phyloP scores from a whole-genome alignment of 2,797 vertebrate species.

The Danio kyathit region DNA sequence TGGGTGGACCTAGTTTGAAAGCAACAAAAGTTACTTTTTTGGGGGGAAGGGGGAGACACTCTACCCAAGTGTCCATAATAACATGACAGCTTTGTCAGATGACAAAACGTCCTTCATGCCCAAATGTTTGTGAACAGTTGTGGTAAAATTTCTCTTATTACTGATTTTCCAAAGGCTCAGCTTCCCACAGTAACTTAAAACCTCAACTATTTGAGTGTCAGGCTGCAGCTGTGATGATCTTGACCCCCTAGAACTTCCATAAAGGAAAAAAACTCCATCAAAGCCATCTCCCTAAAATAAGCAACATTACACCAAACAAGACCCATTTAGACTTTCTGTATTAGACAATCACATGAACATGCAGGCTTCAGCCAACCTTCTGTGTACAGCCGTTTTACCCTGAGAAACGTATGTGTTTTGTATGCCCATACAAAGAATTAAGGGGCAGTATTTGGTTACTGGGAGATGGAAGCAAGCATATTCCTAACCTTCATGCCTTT shows the following conservation, averaged over 20 bases:
- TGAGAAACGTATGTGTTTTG: neutral
- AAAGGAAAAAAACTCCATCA: conserved; percentile 3
- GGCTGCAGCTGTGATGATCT: conserved; percentile 53
- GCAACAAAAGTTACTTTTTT: neutral
- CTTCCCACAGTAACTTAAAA: conserved; percentile 52
- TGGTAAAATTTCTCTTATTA: conserved; percentile 17
- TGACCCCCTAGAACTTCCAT: conserved; percentile 23
- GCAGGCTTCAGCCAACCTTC: neutral
- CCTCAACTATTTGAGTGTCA: conserved; percentile 50
- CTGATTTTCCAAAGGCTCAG: conserved; percentile 48
- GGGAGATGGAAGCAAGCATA: neutral
- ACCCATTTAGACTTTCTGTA: neutral
- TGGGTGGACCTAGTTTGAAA: neutral
- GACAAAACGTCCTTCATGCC: neutral
- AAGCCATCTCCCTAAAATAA: conserved; percentile 10
- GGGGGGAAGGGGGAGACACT: neutral
- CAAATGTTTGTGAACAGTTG: conserved; percentile 37
- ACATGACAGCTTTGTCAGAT: neutral
- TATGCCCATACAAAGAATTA: neutral
- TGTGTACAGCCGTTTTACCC: neutral
- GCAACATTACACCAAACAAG: conserved; percentile 8
- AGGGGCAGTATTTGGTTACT: neutral
- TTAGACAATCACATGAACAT: neutral
- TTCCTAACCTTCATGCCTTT: neutral
- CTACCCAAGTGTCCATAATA: neutral